Base-by-base conservation (phyloP, 1,140 invertebrate species). In the Bemisia tabaci region DNA sequence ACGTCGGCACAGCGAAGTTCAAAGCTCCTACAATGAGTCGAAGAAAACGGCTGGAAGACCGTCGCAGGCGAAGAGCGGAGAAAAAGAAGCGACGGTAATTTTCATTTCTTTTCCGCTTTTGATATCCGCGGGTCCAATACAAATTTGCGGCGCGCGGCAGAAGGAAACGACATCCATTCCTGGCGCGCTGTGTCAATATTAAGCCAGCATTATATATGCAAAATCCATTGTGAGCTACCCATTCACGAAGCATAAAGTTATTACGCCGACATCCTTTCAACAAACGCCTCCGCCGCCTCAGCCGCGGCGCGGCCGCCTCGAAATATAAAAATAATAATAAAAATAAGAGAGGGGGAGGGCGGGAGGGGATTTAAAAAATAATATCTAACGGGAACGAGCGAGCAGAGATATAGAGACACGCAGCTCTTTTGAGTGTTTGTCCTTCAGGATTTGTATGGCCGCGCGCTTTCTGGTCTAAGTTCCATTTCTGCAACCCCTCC, bases 291-390 rank as follows among this genome's bases (percentile, higher is more conserved):
- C 33, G 5, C 33, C 17, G 33, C 17, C 33, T 48, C 33, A 9
- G 5, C 17, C 33, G 33, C 33, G 5, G 5, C 5, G 5, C 17
- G 5, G 17, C 33, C 33, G 33, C 5, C 33, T 48, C 17, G 33
- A 48, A 48, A 48, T 48, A 48, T 48, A 48, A 48, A n/a, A 48
- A 48, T 48, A 48, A 48, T 48, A 48, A 48, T 48, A 48, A 48
- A 9, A 48, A 48, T 9, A 48, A 48, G 5, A 48, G 17, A 17
- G 17, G 33, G 33, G 33, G 33, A 48, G 33, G 33, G 33, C 17
- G 17, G 33, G 33, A 17, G 17, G 33, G 33, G 33, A 48, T 48
- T 48, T 48, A 48, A 48, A 48, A 48, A 48, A 48, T 48, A 48
- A 48, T 48, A 48, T 48, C 33, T 48, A 48, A 48, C 5, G 33